Conservation (phyloP, 2,888 invertebrate genomes). For the Patella depressa region DNA sequence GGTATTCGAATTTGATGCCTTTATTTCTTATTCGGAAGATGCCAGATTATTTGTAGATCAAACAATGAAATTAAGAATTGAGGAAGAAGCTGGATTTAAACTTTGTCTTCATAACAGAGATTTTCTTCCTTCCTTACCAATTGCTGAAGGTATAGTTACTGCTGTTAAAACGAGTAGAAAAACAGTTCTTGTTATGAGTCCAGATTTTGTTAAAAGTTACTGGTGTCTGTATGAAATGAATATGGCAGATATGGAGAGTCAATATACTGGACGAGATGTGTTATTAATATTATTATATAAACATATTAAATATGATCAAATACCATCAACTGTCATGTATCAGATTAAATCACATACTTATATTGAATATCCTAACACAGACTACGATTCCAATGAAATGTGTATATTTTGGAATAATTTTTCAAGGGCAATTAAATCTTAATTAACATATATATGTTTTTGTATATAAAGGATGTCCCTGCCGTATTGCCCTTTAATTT, state of each 20-base stretch:
- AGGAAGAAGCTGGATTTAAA: constrained; percentile 26
- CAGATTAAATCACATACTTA: too few species aligned
- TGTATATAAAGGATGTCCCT: too few species aligned
- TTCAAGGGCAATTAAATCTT: too few species aligned
- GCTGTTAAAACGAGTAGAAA: constrained; percentile 35
- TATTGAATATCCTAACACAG: too few species aligned
- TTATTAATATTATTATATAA: constrained; percentile 21
- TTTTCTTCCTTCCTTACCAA: constrained; percentile 33
- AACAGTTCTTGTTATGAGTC: constrained; percentile 33
- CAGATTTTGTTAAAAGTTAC: constrained; percentile 27
- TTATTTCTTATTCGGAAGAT: constrained; percentile 34
- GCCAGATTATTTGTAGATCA: constrained; percentile 19
- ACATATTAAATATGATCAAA: not conserved
- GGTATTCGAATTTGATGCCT: constrained; percentile 35
- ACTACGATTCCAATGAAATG: too few species aligned
- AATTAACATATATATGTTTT: too few species aligned
- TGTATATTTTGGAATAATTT: too few species aligned
- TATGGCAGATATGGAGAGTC: constrained; percentile 29
- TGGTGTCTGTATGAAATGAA: constrained; percentile 40
- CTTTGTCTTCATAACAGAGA: constrained; percentile 42
- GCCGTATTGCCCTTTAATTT: too few species aligned
- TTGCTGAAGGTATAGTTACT: constrained; percentile 33
- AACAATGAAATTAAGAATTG: constrained; percentile 22
- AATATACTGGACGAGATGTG: constrained; percentile 22
- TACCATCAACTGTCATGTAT: constrained; percentile 10